phyloP scores from a whole-genome alignment of 2,888 invertebrate genomes.

The Xestia ashworthii region DNA sequence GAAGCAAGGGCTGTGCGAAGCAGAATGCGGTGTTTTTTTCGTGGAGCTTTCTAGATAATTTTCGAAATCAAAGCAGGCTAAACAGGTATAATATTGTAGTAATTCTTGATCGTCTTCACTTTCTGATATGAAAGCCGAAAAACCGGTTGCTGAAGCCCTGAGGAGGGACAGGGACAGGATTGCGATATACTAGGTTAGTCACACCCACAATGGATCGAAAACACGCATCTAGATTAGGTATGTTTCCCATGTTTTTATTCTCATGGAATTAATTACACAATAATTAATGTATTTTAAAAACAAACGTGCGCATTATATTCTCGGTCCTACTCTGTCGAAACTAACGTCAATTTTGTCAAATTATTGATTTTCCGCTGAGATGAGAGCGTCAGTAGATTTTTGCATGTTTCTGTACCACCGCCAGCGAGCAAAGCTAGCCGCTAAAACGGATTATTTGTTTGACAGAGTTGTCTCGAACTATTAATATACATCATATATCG shows the following conservation, averaged over 20 bases:
- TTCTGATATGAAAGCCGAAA: neutral
- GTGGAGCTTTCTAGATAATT: neutral
- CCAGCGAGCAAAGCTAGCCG: neutral
- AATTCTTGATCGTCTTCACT: neutral
- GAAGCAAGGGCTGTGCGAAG: conserved; percentile 22
- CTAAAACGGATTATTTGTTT: neutral
- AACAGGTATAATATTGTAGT: neutral
- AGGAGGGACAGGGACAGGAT: neutral
- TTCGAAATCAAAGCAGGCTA: neutral
- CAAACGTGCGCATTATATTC: neutral
- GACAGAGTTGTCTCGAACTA: neutral
- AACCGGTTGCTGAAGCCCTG: neutral
- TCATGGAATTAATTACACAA: neutral
- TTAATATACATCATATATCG: too few species aligned
- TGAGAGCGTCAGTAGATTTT: neutral
- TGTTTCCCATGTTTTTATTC: neutral
- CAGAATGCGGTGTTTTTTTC: neutral
- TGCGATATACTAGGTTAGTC: neutral
- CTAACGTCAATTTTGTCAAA: neutral
- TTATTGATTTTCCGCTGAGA: neutral
- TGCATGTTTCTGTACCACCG: neutral
- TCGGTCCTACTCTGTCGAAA: neutral
- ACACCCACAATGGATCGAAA: neutral
- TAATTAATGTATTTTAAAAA: neutral
- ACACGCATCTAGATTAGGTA: neutral